Percentiles rank a stretch among this genome's conserved stretches.
These are phyloP conservation scores for Tinea trinotella DNA, from an alignment of 2,888 invertebrate genomes.

Conservation along the genomic window DNA sequence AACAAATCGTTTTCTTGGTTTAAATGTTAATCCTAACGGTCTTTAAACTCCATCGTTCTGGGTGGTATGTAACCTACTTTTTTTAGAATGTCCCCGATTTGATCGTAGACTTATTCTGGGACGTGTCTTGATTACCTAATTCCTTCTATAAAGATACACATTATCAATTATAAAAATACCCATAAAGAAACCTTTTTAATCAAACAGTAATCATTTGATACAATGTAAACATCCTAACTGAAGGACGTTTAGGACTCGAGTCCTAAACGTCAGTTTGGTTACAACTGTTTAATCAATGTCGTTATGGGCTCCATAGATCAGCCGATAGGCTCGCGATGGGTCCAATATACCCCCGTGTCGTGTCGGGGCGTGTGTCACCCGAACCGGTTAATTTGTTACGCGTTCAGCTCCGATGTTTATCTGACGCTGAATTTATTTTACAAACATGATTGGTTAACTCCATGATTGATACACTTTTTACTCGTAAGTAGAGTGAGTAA, in stretches of 20 bases:
- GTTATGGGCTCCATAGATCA: conserved; percentile 45
- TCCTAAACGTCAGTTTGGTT: conserved; percentile 1
- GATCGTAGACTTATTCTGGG: too few species aligned
- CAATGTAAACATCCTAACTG: neutral
- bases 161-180: too few species aligned
- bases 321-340: conserved; percentile 34
- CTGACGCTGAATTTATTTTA: conserved; percentile 22
- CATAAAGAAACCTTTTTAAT: too few species aligned
- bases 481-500: too few species aligned
- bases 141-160: too few species aligned
- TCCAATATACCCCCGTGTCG: conserved; percentile 1
- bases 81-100: too few species aligned
- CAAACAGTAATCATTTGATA: too few species aligned
- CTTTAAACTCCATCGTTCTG: too few species aligned
- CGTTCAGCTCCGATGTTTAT: conserved; percentile 36
- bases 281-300: conserved; percentile 48
- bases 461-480: neutral
- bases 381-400: conserved; percentile 53
- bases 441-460: conserved; percentile 9
- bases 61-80: too few species aligned
- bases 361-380: neutral
- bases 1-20: too few species aligned
- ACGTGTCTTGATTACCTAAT: too few species aligned
- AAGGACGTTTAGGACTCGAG: neutral
- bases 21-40: too few species aligned